A percentile compares a stretch with the other conserved stretches of the same genome.
Conservation (phyloP, 64 coral and sea anemone species). For the Montipora efflorescens region DNA sequence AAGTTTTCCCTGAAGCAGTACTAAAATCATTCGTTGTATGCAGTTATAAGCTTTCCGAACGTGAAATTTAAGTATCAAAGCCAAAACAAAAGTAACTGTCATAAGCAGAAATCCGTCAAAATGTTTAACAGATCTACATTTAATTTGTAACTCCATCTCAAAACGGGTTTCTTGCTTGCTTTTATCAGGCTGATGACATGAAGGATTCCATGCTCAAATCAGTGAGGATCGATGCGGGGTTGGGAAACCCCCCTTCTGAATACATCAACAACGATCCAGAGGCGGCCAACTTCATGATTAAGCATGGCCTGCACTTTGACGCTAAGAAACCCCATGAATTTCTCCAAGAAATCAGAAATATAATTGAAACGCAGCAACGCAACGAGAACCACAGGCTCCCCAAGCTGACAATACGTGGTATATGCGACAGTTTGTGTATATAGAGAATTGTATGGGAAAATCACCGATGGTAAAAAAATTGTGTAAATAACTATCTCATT, state of each 20-base stretch:
- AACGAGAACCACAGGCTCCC: slow-evolving; percentile 16
- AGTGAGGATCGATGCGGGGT: slow-evolving; percentile 32
- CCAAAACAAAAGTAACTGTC: neutral
- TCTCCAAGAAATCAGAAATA: slow-evolving; percentile 44
- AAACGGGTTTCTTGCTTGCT: neutral
- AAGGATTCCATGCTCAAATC: slow-evolving; percentile 55
- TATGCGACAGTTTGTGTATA: no score
- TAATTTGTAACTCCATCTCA: neutral
- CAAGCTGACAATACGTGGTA: no score
- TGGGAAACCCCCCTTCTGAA: slow-evolving; percentile 30
- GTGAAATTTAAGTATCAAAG: neutral
- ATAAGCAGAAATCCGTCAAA: neutral
- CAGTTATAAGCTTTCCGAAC: neutral
- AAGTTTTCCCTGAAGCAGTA: neutral
- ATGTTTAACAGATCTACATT: neutral
- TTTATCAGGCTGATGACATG: slow-evolving; percentile 47
- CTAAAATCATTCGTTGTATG: neutral
- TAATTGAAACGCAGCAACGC: slow-evolving; percentile 56
- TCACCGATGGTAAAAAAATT: no score
- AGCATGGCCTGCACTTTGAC: slow-evolving; percentile 45
- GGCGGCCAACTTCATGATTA: slow-evolving; percentile 52
- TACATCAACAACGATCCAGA: slow-evolving; percentile 51
- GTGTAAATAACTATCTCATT: no score
- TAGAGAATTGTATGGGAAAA: no score
- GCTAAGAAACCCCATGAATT: slow-evolving; percentile 45